Base-by-base conservation (phyloP, 2,113 vertebrate genomes). In the Alosa alosa region DNA sequence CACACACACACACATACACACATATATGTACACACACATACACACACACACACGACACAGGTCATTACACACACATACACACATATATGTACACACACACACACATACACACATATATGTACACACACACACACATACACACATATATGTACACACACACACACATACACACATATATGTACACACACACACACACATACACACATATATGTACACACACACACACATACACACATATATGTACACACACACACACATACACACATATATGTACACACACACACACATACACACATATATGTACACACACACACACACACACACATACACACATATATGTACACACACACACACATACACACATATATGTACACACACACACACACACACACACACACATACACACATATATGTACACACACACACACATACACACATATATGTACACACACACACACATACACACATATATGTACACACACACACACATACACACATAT, bases 31-130 rank as follows among this genome's bases (percentile, higher is more conserved):
- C n/a, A 83, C 47, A 83, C 46, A 50, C 82, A 25, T 13, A 78
- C n/a, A n/a, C n/a, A n/a, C n/a, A n/a, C n/a, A n/a, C n/a, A n/a
- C n/a, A n/a, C n/a, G n/a, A n/a, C n/a, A n/a, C n/a, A n/a, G n/a
- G n/a, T n/a, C n/a, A n/a, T n/a, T 60, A 82, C 20, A 41, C 41
- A 60, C 81, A 36, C 82, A 55, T 49, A 39, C 82, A 83, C 82
- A 83, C 82, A 83, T n/a, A n/a, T n/a, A n/a, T n/a, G n/a, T n/a
- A n/a, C n/a, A n/a, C 49, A 55, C 49, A 83, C 82, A 83, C 49
- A 6, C n/a, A 50, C 20, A 41, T 18, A 60, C 81, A 18, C 82
- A 83, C 49, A 39, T 49, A 83, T 49, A 83, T 49, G 41, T 47
- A 55, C 82, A 83, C 47, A 83, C 82, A 83, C 49, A 83, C 47